Base-by-base conservation (phyloP, 2,797 vertebrate species). In the Petrocephalus schoutedeni region DNA sequence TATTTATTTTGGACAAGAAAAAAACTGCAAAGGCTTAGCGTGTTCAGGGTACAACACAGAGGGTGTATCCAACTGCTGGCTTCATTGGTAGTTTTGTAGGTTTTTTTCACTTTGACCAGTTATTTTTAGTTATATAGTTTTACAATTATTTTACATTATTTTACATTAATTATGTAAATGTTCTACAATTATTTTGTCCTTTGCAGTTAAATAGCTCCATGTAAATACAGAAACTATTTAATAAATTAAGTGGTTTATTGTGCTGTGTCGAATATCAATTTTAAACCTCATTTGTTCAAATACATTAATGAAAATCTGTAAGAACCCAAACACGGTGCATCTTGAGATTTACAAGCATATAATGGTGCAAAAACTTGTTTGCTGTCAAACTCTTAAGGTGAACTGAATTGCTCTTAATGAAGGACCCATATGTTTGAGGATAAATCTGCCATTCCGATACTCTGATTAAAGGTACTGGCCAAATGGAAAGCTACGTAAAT, bases 1-100 rank as follows among this genome's bases (percentile, higher is more conserved):
- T 84, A 84, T 54, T 84, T 84, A 84, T 84, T 84, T 53, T 53
- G 51, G 7, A 56, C 21, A 84, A 84, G 28, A 84, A 84, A 74
- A 74, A 74, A 14, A 1, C 67, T 32, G 28, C 23, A 56, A 14
- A 16, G 10, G 59, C 54, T 57, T 71, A 7, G 23, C 32, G 1
- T 16, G 23, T 85, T 57, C 9, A 67, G 16, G 23, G 21, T 67
- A 28, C 61, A 7, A 23, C 28, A 28, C 6, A 3, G 0, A 14
- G 4, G 41, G 36, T 21, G 53, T 56, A n/a, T 16, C 28, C 10
- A 1, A 9, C 83, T 85, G 49, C 57, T 8, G 9, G 21, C 54
- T 57, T 71, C 23, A 0, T 32, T 12, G 32, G 51, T 9, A 28
- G 53, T 57, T 57, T 36, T 56, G 21, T 57, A 21, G 7, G 56